phyloP scores from a whole-genome alignment of 2,113 vertebrate genomes.

The Glareola pratincola region DNA sequence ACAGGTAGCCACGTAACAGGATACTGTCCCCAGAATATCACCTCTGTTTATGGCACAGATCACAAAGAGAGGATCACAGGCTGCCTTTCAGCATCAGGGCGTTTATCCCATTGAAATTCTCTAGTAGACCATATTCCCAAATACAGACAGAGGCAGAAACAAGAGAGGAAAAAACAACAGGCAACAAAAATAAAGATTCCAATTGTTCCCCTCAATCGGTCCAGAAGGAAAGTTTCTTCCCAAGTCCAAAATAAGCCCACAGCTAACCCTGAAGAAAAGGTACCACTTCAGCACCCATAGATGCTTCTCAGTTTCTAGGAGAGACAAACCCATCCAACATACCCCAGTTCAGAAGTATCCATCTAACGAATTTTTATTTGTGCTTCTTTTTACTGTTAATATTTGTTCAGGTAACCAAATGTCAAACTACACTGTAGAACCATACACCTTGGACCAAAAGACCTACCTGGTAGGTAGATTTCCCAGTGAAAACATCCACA shows the following conservation, averaged over 20 bases:
- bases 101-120: neutral
- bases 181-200: neutral
- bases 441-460: neutral
- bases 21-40: neutral
- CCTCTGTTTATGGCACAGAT: fast-evolving
- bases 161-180: neutral
- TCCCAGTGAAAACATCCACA: neutral
- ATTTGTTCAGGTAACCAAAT: neutral
- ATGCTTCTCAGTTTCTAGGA: neutral
- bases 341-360: neutral
- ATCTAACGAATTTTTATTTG: neutral
- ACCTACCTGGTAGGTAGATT: slow-evolving; percentile 71
- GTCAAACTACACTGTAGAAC: neutral
- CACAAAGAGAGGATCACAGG: neutral
- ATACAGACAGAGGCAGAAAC: neutral
- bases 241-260: neutral
- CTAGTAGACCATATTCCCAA: neutral
- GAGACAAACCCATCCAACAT: neutral
- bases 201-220: neutral
- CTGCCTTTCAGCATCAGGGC: neutral
- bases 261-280: neutral
- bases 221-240: neutral
- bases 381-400: neutral
- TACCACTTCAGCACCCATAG: neutral
- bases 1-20: neutral